Base-by-base conservation (phyloP, 2,797 vertebrate species). In the Sebastes jordani region DNA sequence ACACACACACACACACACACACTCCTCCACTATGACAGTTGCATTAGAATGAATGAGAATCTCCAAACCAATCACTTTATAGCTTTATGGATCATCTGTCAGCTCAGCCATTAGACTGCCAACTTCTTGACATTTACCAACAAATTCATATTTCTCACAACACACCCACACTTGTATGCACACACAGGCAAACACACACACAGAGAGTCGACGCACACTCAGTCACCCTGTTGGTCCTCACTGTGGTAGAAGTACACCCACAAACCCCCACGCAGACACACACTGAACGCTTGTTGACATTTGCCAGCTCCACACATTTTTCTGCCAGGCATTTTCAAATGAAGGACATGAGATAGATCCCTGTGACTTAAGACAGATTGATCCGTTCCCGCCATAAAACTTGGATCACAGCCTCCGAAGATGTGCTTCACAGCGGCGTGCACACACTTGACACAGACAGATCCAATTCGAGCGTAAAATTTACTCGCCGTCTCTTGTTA, bases 61-160 rank as follows among this genome's bases (percentile, higher is more conserved):
- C 85, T 89, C 88, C 81, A 83, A 88, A 89, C 90, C 90, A 93
- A 93, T 95, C 94, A 92, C 90, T 89, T 92, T 70, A 88, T 68
- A 73, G 91, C 87, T 92, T 91, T 91, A 92, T 89, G 93, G 92
- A 92, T 93, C 92, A 93, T 93, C 92, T 93, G 93, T 95, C 93
- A 94, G 86, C 76, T 55, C 74, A 69, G 80, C 90, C 81, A 92
- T 93, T 94, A 95, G 87, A 84, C 90, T 91, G 93, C 87, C 92
- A 94, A 93, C 92, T 90, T 94, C 92, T 92, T 95, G 94, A 93
- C 93, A 95, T 95, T 93, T 95, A 93, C 90, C 87, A 93, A 91
- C 93, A 93, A 95, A 95, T 92, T 93, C 88, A 91, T 92, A 93
- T 93, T 91, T 93, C 92, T 90, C 77, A 74, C 88, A 61, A 81